These are phyloP conservation scores for Neodiprion pinetum DNA, from an alignment of 1,140 invertebrate species.

Conservation along the genomic window DNA sequence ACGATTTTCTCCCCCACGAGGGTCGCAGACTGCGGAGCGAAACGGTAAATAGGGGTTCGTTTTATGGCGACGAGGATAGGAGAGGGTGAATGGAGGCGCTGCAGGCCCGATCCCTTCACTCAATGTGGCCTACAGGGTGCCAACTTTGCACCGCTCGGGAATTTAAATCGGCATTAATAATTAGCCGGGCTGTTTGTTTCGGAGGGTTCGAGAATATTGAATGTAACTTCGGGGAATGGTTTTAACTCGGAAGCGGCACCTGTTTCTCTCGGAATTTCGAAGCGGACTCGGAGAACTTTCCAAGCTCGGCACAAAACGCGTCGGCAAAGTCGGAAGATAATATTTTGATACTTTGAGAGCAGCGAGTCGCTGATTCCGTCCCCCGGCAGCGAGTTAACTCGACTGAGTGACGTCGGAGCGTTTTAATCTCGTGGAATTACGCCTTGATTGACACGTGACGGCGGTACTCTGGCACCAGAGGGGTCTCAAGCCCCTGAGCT, in stretches of 20 bases:
- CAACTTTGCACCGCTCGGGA: not conserved
- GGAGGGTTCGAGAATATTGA: no score
- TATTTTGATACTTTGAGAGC: no score
- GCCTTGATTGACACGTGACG: constrained; percentile 4
- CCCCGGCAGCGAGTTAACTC: not conserved
- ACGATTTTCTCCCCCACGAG: constrained; percentile 48
- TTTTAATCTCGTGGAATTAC: not conserved
- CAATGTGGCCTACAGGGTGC: not conserved
- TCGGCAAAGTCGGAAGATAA: no score
- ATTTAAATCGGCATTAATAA: constrained; percentile 8
- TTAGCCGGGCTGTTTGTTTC: constrained; percentile 3
- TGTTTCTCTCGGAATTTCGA: no score
- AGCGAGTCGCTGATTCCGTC: not conserved
- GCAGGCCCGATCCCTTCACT: not conserved
- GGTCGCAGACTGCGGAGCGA: constrained; percentile 33
- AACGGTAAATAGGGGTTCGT: constrained; percentile 53
- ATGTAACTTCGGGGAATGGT: no score
- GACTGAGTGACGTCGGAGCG: constrained; percentile 1
- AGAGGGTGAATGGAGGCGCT: not conserved
- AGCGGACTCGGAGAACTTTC: no score
- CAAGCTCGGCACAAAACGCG: no score
- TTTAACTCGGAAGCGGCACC: no score
- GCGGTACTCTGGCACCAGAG: not conserved
- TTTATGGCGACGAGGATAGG: constrained; percentile 13
- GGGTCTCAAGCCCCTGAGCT: not conserved